Base-by-base conservation (phyloP, 2,113 vertebrate genomes). In the Smithornis capensis region DNA sequence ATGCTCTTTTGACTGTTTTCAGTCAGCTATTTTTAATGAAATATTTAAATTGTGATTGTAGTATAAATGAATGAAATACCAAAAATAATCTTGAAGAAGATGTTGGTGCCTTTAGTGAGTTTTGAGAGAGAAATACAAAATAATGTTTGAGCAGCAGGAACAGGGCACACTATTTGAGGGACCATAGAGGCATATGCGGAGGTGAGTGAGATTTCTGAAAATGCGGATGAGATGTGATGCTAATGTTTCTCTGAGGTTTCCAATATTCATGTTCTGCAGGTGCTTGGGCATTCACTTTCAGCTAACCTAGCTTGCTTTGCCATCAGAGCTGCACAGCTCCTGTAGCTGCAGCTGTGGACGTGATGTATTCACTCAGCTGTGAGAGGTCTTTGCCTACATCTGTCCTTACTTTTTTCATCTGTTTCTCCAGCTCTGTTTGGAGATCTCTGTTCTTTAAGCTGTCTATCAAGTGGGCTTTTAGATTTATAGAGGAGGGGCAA, bases 261-360 rank as follows among this genome's bases (percentile, higher is more conserved):
- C 35, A 31, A 0, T 40, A 50, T 74, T 87, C 6, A 25, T 8
- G 38, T 84, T 67, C 47, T 75, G 53, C 45, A 22, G 18, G 9
- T 3, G 2, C 45, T 83, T 83, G 52, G 37, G 29, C 35, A 6
- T 37, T 84, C 6, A 19, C 24, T 38, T 67, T 83, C 55, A 25
- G 53, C 38, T 89, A 42, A 27, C 10, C 10, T 28, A n/a, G 22
- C 17, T 37, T 3, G 1, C 42, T 81, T 81, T 63, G 57, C 44
- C 3, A 8, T 59, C 2, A 1, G 0, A 4, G 6, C 35, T 55
- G 45, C 29, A 18, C 42, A 70, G 28, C 23, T 84, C 29, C 50
- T 6, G 1, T 45, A 57, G 25, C 27, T 83, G 40, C 62, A 60
- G 27, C 65, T 33, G 18, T 42, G 35, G 25, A 28, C 74, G 55